phyloP scores from a whole-genome alignment of 2,888 invertebrate genomes.

The Netelia inedita region DNA sequence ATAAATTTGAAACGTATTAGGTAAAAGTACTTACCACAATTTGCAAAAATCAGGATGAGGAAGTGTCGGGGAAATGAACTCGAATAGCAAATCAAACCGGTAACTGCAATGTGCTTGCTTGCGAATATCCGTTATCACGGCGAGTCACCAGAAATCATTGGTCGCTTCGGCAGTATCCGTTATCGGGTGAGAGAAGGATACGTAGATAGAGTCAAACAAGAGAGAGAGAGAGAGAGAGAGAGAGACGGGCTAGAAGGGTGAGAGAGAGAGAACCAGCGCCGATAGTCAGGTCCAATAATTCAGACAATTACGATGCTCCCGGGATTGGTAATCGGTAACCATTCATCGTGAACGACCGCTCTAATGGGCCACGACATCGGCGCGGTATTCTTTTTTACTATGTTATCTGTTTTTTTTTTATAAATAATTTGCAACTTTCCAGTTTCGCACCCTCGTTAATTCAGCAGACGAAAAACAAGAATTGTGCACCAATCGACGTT shows the following conservation, averaged over 20 bases:
- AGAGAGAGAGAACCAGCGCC: slow-evolving; percentile 43
- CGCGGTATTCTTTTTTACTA: slow-evolving; percentile 38
- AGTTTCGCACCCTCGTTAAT: slow-evolving; percentile 20
- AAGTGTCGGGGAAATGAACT: not conserved
- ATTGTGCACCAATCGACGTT: slow-evolving; percentile 25
- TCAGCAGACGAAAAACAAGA: not conserved
- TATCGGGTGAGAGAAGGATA: not conserved
- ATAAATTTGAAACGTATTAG: too few relatives aligned
- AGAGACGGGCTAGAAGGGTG: not conserved
- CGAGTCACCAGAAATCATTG: slow-evolving; percentile 61
- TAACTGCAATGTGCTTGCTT: slow-evolving; percentile 20
- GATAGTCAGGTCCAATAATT: slow-evolving; percentile 66
- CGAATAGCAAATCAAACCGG: slow-evolving; percentile 41
- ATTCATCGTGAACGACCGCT: slow-evolving; percentile 63
- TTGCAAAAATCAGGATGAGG: too few relatives aligned
- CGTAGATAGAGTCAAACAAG: too few relatives aligned
- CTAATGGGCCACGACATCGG: slow-evolving; percentile 59
- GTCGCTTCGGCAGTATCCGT: slow-evolving; percentile 31
- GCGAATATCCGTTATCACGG: slow-evolving; percentile 59
- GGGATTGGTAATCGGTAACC: slow-evolving; percentile 68
- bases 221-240: slow-evolving; percentile 10
- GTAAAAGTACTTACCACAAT: too few relatives aligned
- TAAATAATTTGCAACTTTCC: not conserved
- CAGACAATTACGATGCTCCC: slow-evolving; percentile 66
- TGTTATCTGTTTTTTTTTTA: slow-evolving; percentile 12